Conservation (phyloP, 1,140 invertebrate species). For the Lordiphosa collinella region DNA sequence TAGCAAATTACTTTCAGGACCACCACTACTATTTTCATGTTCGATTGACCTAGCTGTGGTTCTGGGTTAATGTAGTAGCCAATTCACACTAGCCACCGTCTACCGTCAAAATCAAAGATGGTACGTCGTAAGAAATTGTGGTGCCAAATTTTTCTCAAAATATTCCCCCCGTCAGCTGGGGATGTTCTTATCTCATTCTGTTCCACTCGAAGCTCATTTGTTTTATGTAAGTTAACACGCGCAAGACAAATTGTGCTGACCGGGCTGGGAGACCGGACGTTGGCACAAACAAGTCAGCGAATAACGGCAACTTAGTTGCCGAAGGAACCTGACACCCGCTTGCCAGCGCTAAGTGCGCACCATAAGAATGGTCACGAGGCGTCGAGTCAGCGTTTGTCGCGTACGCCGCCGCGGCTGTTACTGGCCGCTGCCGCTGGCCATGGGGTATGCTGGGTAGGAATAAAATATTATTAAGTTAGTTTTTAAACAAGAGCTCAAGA, state of each 20-base stretch:
- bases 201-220: too few relatives aligned
- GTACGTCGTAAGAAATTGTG: too few relatives aligned
- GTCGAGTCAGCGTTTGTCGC: background rate
- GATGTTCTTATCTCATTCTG: too few relatives aligned
- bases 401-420: background rate
- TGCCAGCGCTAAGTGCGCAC: background rate
- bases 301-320: background rate
- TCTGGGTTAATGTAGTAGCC: too few relatives aligned
- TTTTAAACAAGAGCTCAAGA: too few relatives aligned
- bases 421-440: background rate
- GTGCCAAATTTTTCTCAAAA: too few relatives aligned
- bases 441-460: background rate
- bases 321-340: background rate
- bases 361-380: background rate
- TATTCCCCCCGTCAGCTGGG: too few relatives aligned
- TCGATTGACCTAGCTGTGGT: too few relatives aligned
- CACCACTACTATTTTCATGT: too few relatives aligned
- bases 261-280: background rate
- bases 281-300: background rate
- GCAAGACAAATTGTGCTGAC: background rate
- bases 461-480: background rate
- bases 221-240: constrained; percentile 7
- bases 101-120: too few relatives aligned
- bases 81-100: too few relatives aligned
- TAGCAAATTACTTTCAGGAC: too few relatives aligned